Percentiles rank a stretch among this genome's conserved stretches.
Evolutionary conservation across 2,888 invertebrate species (phyloP).

Genomic region (Eupeodes latifasciatus): DNA sequence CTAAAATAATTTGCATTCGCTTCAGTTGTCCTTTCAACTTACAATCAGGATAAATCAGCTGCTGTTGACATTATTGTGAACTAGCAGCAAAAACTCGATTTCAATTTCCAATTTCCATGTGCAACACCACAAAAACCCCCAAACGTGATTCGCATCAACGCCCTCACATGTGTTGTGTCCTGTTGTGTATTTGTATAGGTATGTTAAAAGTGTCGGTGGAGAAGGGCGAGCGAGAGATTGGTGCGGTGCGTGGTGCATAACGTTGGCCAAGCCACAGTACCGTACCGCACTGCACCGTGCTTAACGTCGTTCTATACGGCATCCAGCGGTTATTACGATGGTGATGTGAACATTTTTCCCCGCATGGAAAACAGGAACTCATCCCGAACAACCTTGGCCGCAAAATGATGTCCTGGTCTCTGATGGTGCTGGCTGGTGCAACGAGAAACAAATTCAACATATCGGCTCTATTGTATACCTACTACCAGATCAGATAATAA

Average conservation of each 20-base stretch:
- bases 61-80: conserved; percentile 58
- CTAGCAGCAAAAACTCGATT: conserved; percentile 54
- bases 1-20: conserved; percentile 24
- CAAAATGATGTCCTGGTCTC: conserved; percentile 27
- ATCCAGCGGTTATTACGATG: neutral
- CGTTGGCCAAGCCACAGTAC: neutral
- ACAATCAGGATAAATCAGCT: conserved; percentile 53
- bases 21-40: conserved; percentile 19
- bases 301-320: neutral
- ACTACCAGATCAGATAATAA: conserved; percentile 50
- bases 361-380: conserved; percentile 15
- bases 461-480: conserved; percentile 9
- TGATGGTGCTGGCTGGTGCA: neutral
- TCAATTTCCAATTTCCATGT: conserved; percentile 63
- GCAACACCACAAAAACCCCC: conserved; percentile 30
- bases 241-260: neutral
- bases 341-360: conserved; percentile 41
- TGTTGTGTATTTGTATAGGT: neutral
- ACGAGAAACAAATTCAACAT: neutral
- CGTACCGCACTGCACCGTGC: too few relatives aligned
- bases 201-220: neutral
- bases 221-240: neutral
- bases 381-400: conserved; percentile 33
- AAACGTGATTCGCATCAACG: conserved; percentile 33
- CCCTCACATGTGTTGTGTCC: neutral